Evolutionary conservation across 2,797 vertebrate genomes (phyloP).

Genomic region (Enteromius paludinosus): DNA sequence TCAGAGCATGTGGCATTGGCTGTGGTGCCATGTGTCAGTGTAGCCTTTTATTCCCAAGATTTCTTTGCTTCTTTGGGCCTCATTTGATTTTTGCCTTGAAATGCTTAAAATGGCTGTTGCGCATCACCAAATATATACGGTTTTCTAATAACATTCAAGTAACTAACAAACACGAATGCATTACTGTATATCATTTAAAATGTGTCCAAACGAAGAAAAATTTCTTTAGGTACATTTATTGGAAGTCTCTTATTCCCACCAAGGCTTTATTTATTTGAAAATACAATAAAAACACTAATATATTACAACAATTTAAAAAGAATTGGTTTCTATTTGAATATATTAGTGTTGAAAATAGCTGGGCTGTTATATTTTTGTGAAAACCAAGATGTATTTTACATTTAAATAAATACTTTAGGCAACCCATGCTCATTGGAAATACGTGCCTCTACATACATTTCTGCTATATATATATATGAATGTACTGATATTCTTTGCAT

Average conservation of each 20-base stretch:
- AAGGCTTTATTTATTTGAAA: background rate
- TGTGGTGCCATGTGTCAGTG: background rate
- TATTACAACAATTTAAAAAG: background rate
- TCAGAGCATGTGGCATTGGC: slow-evolving; percentile 4
- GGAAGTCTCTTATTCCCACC: background rate
- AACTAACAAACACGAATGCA: background rate
- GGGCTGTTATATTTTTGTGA: no score
- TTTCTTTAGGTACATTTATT: background rate
- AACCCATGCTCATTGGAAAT: no score
- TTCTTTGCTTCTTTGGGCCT: background rate
- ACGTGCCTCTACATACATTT: no score
- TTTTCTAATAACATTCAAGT: background rate
- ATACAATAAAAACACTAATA: background rate
- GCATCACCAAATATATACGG: background rate
- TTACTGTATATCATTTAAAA: background rate
- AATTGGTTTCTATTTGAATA: background rate
- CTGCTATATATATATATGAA: no score
- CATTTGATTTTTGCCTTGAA: background rate
- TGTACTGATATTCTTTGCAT: background rate
- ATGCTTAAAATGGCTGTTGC: background rate
- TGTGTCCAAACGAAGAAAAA: no score
- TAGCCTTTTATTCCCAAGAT: background rate
- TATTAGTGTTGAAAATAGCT: no score
- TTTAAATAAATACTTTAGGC: no score
- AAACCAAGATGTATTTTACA: no score